phyloP scores from a whole-genome alignment of 2,888 invertebrate genomes.

The Cosmopolites sordidus region DNA sequence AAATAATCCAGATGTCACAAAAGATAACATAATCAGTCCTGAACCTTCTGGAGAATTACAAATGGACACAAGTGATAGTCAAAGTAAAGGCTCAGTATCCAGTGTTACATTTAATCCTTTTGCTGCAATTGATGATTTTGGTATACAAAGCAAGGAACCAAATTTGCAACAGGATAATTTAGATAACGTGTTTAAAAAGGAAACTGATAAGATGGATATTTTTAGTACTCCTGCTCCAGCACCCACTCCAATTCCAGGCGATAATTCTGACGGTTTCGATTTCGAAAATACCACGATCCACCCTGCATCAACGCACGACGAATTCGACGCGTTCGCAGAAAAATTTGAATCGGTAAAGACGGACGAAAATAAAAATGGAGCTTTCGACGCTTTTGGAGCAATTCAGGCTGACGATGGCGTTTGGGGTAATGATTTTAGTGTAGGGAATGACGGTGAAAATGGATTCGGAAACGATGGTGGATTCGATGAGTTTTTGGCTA shows the following conservation, averaged over 20 bases:
- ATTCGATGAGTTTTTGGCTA: constrained; percentile 76
- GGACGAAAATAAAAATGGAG: constrained; percentile 44
- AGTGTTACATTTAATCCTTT: constrained; percentile 52
- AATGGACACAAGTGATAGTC: constrained; percentile 48
- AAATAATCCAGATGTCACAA: constrained; percentile 11
- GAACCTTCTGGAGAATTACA: constrained; percentile 43
- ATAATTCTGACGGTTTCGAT: constrained; percentile 28
- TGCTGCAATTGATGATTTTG: constrained; percentile 39
- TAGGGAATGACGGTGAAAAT: constrained; percentile 35
- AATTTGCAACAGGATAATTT: constrained; percentile 30
- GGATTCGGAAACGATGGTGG: constrained; percentile 69
- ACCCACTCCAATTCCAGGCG: constrained; percentile 22
- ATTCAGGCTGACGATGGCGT: constrained; percentile 38
- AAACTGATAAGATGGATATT: constrained; percentile 26
- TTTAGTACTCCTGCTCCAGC: constrained; percentile 29
- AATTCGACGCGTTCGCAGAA: constrained; percentile 84
- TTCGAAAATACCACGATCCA: constrained; percentile 11
- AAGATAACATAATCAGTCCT: constrained; percentile 30
- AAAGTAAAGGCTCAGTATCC: constrained; percentile 46
- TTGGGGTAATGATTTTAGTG: constrained; percentile 43
- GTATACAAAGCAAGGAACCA: constrained; percentile 33
- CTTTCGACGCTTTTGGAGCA: constrained; percentile 53
- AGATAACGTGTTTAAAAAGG: constrained; percentile 28
- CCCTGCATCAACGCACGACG: constrained; percentile 45
- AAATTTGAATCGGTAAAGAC: constrained; percentile 73